Percentiles rank a stretch among this genome's conserved stretches.
Evolutionary conservation across 2,113 vertebrate genomes (phyloP).

Genomic region (Gnathonemus longibarbis): DNA sequence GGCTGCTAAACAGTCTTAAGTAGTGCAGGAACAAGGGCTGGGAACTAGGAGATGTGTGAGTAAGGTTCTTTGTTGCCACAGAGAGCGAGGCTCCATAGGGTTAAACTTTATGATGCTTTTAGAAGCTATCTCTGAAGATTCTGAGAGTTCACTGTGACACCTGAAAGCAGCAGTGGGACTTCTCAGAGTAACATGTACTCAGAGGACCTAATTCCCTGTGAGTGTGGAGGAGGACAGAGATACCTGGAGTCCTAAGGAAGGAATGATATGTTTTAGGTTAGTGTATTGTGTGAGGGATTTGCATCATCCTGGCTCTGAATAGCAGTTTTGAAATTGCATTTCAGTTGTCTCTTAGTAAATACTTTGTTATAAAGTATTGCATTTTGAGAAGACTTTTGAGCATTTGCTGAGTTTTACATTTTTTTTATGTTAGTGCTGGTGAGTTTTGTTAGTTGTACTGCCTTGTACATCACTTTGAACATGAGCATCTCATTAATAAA

Average conservation of each 20-base stretch:
- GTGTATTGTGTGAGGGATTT: neutral
- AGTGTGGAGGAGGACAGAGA: neutral
- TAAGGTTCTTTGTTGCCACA: neutral
- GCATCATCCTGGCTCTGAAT: neutral
- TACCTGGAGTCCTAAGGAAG: neutral
- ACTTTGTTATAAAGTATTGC: neutral
- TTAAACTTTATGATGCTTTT: slow-evolving; percentile 23
- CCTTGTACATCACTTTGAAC: neutral
- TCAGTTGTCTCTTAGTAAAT: neutral
- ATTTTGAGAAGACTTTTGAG: neutral
- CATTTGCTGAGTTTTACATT: neutral
- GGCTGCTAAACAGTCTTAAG: neutral
- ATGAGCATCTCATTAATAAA: neutral
- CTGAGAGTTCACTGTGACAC: slow-evolving; percentile 1
- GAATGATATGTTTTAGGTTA: neutral
- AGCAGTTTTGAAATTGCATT: neutral
- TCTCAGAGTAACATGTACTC: neutral
- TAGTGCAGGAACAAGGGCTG: slow-evolving; percentile 6
- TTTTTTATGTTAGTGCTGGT: neutral
- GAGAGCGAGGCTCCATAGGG: slow-evolving; percentile 24
- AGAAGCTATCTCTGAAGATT: slow-evolving; percentile 31
- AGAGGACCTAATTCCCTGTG: neutral
- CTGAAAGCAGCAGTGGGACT: neutral
- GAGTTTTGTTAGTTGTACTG: neutral
- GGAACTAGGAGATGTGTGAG: neutral